phyloP scores from a whole-genome alignment of 2,888 invertebrate genomes.

The Phalera bucephala region DNA sequence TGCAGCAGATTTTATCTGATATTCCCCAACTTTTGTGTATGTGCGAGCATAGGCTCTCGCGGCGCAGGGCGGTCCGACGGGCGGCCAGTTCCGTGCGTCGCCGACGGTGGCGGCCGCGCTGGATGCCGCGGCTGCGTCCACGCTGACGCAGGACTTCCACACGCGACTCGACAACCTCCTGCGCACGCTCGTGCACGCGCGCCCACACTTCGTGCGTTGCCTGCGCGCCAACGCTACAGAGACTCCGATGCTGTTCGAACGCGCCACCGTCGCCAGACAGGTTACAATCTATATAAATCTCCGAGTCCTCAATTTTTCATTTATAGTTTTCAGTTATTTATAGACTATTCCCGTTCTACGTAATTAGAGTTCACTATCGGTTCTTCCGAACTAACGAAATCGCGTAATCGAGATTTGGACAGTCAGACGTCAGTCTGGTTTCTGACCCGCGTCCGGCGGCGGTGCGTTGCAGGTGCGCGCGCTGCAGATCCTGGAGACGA shows the following conservation, averaged over 20 bases:
- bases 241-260: conserved; percentile 92
- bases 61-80: conserved; percentile 83
- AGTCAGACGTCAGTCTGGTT: too few relatives aligned
- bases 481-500: conserved; percentile 95
- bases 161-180: conserved; percentile 95
- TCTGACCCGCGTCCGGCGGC: too few relatives aligned
- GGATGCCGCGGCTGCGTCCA: conserved; percentile 93
- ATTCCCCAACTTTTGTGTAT: too few relatives aligned
- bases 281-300: too few relatives aligned
- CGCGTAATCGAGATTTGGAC: not conserved
- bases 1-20: too few relatives aligned
- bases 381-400: too few relatives aligned
- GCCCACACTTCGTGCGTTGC: conserved; percentile 97
- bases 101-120: conserved; percentile 91
- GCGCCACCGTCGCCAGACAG: conserved; percentile 92
- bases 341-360: too few relatives aligned
- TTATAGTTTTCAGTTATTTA: too few relatives aligned
- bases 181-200: conserved; percentile 94
- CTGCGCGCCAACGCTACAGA: conserved; percentile 94
- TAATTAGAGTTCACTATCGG: too few relatives aligned
- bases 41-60: conserved; percentile 82
- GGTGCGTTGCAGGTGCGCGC: conserved; percentile 88
- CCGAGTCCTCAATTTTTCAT: too few relatives aligned
- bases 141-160: conserved; percentile 97
- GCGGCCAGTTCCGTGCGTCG: conserved; percentile 91